phyloP scores from a whole-genome alignment of 2,888 invertebrate species.

The Belgica antarctica region DNA sequence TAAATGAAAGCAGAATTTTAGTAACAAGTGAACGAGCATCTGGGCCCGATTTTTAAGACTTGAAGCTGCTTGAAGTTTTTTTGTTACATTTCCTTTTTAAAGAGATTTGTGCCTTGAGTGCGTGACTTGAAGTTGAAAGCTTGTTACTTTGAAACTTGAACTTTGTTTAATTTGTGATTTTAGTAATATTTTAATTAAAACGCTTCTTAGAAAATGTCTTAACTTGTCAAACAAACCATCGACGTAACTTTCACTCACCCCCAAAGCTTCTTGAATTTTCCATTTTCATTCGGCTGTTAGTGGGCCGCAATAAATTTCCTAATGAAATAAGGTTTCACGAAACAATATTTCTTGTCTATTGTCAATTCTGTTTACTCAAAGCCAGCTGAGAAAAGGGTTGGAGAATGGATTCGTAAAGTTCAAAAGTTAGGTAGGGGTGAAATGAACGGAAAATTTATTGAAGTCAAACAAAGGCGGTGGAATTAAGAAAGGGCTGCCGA shows the following conservation, averaged over 20 bases:
- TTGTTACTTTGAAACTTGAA: too few species aligned
- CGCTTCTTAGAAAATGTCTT: too few species aligned
- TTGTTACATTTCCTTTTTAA: not conserved
- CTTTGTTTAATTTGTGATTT: too few species aligned
- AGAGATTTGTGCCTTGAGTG: too few species aligned
- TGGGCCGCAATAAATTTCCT: slow-evolving; percentile 34
- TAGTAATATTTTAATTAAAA: too few species aligned
- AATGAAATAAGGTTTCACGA: slow-evolving; percentile 27
- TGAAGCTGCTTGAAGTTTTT: not conserved
- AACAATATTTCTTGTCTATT: slow-evolving; percentile 38
- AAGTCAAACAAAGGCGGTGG: not conserved
- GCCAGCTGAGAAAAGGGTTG: not conserved
- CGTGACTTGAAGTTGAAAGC: too few species aligned
- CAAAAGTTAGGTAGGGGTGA: too few species aligned
- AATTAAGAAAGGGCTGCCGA: not conserved
- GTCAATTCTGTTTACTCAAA: slow-evolving; percentile 28
- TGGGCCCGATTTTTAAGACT: not conserved
- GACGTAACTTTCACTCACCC: too few species aligned
- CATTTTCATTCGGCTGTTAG: not conserved
- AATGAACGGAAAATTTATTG: slow-evolving; percentile 13
- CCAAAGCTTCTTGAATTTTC: not conserved
- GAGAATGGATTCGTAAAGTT: too few species aligned
- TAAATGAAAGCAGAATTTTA: not conserved
- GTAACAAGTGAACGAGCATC: not conserved
- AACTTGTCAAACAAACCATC: too few species aligned